Conservation (phyloP, 1,140 invertebrate species). For the Forficula auricularia region DNA sequence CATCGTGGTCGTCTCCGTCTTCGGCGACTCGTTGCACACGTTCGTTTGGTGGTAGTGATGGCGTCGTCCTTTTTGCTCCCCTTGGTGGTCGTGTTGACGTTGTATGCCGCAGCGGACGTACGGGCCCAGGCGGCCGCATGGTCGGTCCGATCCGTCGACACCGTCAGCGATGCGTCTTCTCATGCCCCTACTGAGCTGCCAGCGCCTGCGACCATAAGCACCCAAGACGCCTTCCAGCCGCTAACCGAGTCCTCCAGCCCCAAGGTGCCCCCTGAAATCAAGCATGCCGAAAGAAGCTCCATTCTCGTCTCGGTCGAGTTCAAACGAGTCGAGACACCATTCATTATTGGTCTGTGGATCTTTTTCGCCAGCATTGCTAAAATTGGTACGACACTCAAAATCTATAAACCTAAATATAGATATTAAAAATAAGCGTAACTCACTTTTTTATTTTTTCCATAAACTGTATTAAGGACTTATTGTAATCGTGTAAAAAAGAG, state of each 20-base stretch:
- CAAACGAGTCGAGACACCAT: slow-evolving; percentile 71
- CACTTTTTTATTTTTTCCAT: too few relatives aligned
- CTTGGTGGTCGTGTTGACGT: background rate
- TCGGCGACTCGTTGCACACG: too few relatives aligned
- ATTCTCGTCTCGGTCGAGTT: slow-evolving; percentile 73
- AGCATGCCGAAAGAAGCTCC: slow-evolving; percentile 20
- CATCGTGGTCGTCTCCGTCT: too few relatives aligned
- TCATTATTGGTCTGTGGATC: slow-evolving; percentile 87
- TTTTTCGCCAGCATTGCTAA: slow-evolving; percentile 84
- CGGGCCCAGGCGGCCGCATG: background rate
- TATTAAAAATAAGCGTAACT: too few relatives aligned
- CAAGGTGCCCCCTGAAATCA: background rate
- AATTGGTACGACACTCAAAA: slow-evolving; percentile 57
- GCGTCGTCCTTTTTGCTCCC: too few relatives aligned
- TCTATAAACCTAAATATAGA: too few relatives aligned
- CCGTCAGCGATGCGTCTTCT: background rate
- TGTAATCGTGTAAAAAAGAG: too few relatives aligned
- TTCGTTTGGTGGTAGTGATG: too few relatives aligned
- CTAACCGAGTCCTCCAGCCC: background rate
- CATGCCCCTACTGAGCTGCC: slow-evolving; percentile 1
- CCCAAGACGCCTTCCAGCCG: background rate
- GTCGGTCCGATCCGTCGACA: background rate
- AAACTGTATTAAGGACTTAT: too few relatives aligned
- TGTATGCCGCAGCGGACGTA: background rate
- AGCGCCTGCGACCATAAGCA: background rate